Base-by-base conservation (phyloP, 35 echinoderm and acorn worm genomes). In the Strongylocentrotus purpuratus region DNA sequence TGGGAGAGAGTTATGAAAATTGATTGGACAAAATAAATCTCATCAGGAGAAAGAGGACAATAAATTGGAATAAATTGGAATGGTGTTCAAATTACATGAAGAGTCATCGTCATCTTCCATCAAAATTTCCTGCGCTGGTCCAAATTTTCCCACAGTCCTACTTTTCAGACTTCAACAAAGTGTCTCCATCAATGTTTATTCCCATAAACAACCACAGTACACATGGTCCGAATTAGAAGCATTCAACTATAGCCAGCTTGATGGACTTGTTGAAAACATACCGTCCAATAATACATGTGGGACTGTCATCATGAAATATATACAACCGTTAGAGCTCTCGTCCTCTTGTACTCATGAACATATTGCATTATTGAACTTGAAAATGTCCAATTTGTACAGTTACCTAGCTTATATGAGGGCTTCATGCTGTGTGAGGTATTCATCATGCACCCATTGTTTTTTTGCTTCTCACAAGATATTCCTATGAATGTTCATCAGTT, bases 31-130 rank as follows among this genome's bases (percentile, higher is more conserved):
- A 71, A 71, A 71, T 78, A 78, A 78, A 28, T 28, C 28, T n/a
- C 18, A 78, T 78, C 65, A 78, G 4, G 65, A 78, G 28, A 78
- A n/a, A n/a, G 22, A 78, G 65, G 5, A 78, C 65, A 78, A 78
- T n/a, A 78, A 78, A 78, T 78, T 78, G 65, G 65, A 78, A 78
- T n/a, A 78, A 78, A 78, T 78, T 78, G 65, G 65, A 78, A 78
- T 78, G 65, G 65, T 78, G 65, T 78, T 78, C 65, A n/a, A 78
- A 78, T 78, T 78, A 28, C 65, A 78, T 25, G 65, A 78, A 41
- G 65, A 22, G 6, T 78, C 65, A 28, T 78, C 28, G 18, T 78
- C 65, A 78, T 78, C 20, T 78, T 78, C 28, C 61, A 28, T 20
- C 17, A 70, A 28, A 70, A 25, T n/a, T 22, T 28, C 65, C 65